Percentiles rank a stretch among this genome's conserved stretches.
These are phyloP conservation scores for Drosophila limbata DNA, from an alignment of 2,888 invertebrate species.

Conservation along the genomic window DNA sequence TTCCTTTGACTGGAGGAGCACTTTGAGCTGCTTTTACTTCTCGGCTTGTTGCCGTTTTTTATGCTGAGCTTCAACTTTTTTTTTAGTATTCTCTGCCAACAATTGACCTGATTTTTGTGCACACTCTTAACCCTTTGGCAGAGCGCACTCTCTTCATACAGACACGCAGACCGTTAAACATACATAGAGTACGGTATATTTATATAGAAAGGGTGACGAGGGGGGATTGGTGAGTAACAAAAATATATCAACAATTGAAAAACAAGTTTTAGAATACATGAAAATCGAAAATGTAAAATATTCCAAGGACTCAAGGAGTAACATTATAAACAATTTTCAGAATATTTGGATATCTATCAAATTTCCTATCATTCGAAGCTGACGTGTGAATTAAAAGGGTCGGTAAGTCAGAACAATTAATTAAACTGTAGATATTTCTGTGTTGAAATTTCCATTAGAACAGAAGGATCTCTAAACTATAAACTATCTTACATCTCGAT, in stretches of 20 bases:
- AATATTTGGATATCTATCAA: too few species aligned
- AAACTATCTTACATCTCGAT: too few species aligned
- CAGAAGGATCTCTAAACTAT: too few species aligned
- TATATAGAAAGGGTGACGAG: constrained; percentile 24
- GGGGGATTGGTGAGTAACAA: constrained; percentile 1
- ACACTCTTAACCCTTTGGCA: constrained; percentile 78
- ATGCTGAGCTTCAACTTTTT: constrained; percentile 39
- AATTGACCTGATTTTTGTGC: constrained; percentile 78
- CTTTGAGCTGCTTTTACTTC: constrained; percentile 13
- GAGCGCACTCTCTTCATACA: constrained; percentile 29
- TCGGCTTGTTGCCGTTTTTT: constrained; percentile 46
- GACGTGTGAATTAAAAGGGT: too few species aligned
- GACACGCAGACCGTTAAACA: constrained; percentile 31
- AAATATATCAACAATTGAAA: neutral
- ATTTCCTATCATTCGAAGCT: too few species aligned
- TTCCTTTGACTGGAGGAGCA: constrained; percentile 26
- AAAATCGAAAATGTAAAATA: too few species aligned
- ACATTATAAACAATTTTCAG: too few species aligned
- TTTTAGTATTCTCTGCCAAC: constrained; percentile 63
- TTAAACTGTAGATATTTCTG: too few species aligned
- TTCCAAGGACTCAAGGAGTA: too few species aligned
- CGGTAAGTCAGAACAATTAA: too few species aligned
- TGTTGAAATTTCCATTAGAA: too few species aligned
- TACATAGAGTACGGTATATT: constrained; percentile 1
- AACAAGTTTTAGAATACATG: neutral